Evolutionary conservation across 92 coral and sea anemone genomes (phyloP), one percentile per base, ranked within the genome.

Genomic region (Palythoa caribaeorum): DNA sequence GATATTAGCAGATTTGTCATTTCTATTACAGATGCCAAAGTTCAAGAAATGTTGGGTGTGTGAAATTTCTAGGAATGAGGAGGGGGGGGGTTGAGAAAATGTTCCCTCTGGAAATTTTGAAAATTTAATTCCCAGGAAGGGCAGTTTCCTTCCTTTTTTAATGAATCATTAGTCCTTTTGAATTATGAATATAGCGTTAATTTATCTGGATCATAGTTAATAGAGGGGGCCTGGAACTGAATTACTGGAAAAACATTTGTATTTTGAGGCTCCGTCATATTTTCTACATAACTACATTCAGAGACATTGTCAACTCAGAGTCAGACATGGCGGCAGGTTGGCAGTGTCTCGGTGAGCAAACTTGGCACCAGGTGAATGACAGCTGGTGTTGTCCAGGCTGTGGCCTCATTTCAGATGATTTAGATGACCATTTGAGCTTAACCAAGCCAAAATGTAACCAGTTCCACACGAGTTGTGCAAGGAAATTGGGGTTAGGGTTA

Each of bases 391-490:
- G 55, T 76, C 63, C 80, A 19, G 80, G 80, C 63, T 76, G 80
- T 76, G 80, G 65, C 80, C 65, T 76, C 40, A 10, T 73, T 73
- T 73, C 78, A 73, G 63, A 57, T 57, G 78, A 73, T 73, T 73
- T 72, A 51, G 63, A 50, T 76, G 80, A 76, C 80, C 80, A 76
- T 50, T 76, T 35, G 63, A 76, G 63, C 17, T 37, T 76, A 44
- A 44, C 80, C 62, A 76, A 76, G 80, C 80, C 28, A 76, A 76
- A 76, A 50, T 13, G 60, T 9, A 38, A 76, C 80, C 63, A 40
- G 80, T 53, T 76, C 17, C 65, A 76, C 78, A 72, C 38, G 40
- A 76, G 80, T 50, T 76, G 80, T 76, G 80, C 80, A 76, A 76
- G 65, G 62, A 76, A 76, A 76, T 38, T 1, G 63, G 80, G 80